Evolutionary conservation across 2,113 vertebrate genomes (phyloP).

Genomic region (Xiphophorus hellerii): DNA sequence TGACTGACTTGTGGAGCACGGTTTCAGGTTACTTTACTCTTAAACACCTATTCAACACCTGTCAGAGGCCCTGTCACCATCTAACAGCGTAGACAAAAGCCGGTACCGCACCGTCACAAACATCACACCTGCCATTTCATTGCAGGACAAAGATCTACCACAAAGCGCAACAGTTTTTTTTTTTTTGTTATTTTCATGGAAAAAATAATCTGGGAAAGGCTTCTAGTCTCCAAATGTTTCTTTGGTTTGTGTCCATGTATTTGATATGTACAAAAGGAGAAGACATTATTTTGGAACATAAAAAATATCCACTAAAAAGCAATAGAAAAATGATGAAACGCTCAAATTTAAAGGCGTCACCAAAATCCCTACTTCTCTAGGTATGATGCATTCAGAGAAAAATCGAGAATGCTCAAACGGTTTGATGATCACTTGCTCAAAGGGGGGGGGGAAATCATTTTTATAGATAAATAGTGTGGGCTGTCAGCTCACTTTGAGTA

Average conservation of each 20-base stretch:
- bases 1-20: too few species aligned
- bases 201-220: not conserved
- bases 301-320: too few species aligned
- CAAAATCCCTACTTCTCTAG: constrained; percentile 2
- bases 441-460: not conserved
- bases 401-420: not conserved
- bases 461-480: too few species aligned
- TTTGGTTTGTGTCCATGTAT: not conserved
- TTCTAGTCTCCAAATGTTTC: not conserved
- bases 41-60: not conserved
- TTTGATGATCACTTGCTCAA: not conserved
- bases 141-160: not conserved
- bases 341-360: not conserved
- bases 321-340: not conserved
- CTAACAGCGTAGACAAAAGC: not conserved
- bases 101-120: not conserved
- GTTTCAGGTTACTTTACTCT: not conserved
- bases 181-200: not conserved
- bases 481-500: not conserved
- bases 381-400: not conserved
- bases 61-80: not conserved
- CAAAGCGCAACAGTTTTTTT: not conserved
- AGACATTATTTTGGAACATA: too few species aligned
- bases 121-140: not conserved
- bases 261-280: not conserved